These are phyloP conservation scores for Phataginus tricuspis DNA, from an alignment of 2,797 vertebrate genomes.

Conservation along the genomic window DNA sequence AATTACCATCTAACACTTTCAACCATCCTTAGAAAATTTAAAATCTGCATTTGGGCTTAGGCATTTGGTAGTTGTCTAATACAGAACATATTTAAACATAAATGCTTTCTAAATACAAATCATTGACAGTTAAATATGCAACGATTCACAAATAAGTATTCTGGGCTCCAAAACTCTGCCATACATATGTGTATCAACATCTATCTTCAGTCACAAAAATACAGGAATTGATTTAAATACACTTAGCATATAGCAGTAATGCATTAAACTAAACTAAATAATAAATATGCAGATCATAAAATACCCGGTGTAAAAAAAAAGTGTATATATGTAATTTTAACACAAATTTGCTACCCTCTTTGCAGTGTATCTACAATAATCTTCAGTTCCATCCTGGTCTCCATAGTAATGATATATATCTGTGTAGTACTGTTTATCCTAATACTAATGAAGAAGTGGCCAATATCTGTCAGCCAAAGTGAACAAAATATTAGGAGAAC, in stretches of 20 bases:
- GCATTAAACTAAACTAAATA: neutral
- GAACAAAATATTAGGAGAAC: neutral
- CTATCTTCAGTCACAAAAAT: slow-evolving; percentile 26
- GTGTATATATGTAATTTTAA: neutral
- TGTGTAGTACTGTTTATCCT: neutral
- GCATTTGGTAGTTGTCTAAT: slow-evolving; percentile 55
- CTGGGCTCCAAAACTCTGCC: neutral
- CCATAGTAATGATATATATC: neutral
- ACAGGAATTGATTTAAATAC: slow-evolving; percentile 28
- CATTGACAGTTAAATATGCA: slow-evolving; percentile 39
- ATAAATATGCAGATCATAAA: neutral
- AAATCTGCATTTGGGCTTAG: slow-evolving; percentile 65
- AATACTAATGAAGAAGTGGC: neutral
- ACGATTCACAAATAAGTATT: slow-evolving; percentile 57
- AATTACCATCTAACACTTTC: slow-evolving; percentile 70
- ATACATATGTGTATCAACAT: neutral
- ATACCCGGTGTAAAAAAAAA: neutral
- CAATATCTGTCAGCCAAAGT: neutral
- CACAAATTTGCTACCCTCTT: neutral
- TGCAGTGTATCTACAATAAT: neutral
- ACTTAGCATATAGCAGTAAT: neutral
- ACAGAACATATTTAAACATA: slow-evolving; percentile 65
- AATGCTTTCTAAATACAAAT: slow-evolving; percentile 68
- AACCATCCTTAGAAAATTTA: slow-evolving; percentile 66
- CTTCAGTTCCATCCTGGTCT: neutral